phyloP scores from a whole-genome alignment of 2,113 vertebrate genomes.

The Rhagologus leucostigma region DNA sequence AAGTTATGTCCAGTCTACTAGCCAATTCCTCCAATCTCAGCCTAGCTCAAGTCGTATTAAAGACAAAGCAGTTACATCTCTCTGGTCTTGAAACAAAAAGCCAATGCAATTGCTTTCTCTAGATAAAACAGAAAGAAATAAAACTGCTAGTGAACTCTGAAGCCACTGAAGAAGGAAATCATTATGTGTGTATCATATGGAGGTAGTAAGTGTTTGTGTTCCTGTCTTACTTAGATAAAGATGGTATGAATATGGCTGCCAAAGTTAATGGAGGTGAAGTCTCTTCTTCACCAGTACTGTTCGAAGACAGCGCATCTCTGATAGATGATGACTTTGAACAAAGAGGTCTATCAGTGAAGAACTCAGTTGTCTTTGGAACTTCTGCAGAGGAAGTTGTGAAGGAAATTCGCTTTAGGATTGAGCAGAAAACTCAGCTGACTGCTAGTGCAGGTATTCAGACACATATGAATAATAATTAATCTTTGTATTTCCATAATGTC shows the following conservation, averaged over 20 bases:
- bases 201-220: neutral
- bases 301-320: slow-evolving; percentile 80
- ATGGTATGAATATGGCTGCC: neutral
- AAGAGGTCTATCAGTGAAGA: slow-evolving; percentile 5
- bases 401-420: slow-evolving; percentile 95
- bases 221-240: slow-evolving; percentile 49
- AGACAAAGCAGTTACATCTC: neutral
- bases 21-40: neutral
- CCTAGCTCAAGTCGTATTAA: neutral
- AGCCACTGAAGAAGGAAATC: neutral
- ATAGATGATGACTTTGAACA: neutral
- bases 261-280: neutral
- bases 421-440: slow-evolving; percentile 91
- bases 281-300: slow-evolving; percentile 82
- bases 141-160: neutral
- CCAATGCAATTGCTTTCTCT: neutral
- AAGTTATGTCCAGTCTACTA: neutral
- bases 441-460: slow-evolving; percentile 88
- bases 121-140: neutral
- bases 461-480: neutral
- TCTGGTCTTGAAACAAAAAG: neutral
- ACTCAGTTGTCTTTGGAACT: slow-evolving; percentile 82
- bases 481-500: neutral
- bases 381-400: slow-evolving; percentile 90
- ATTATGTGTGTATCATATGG: neutral